Base-by-base conservation (phyloP, 2,113 vertebrate genomes). In the Austrofundulus limnaeus region DNA sequence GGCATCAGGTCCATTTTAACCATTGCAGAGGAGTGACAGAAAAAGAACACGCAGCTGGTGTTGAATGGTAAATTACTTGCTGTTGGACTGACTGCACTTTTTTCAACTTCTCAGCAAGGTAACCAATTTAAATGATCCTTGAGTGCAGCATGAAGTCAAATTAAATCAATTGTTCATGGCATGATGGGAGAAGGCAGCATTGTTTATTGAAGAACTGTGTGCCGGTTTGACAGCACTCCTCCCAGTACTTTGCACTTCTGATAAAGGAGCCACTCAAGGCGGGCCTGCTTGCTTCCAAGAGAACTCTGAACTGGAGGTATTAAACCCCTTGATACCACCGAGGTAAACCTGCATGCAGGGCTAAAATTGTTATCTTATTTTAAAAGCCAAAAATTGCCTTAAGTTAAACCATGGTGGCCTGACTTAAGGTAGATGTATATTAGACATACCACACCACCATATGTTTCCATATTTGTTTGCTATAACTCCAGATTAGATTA, bases 141-240 rank as follows among this genome's bases (percentile, higher is more conserved):
- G 43, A 53, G 14, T 47, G 52, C 4, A 7, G 4, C 8, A 20
- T 41, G 24, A 68, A 72, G 63, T 64, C 53, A 66, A 65, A 71
- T 56, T 15, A 56, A 58, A 72, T 52, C 58, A 46, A 41, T 52
- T 52, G 16, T 41, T 58, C 25, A 46, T 3, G 19, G 31, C 23
- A 13, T 41, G 11, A 47, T 41, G 39, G 59, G 20, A 52, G 57
- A 62, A 45, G 50, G 47, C 47, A 31, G 24, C 23, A 41, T 47
- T 48, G 31, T 64, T 59, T 37, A 41, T 46, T 69, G 38, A 53
- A 60, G 39, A 42, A 48, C 17, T 42, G 17, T 49, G 39, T 41
- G 43, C 45, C n/a, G 61, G 31, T 61, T 54, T 48, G 42, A 61
- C 51, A 53, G 57, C 12, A 37, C 28, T 51, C 15, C 50, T 51